Conservation (phyloP, 2,113 vertebrate species). For the Nesogale talazaci region DNA sequence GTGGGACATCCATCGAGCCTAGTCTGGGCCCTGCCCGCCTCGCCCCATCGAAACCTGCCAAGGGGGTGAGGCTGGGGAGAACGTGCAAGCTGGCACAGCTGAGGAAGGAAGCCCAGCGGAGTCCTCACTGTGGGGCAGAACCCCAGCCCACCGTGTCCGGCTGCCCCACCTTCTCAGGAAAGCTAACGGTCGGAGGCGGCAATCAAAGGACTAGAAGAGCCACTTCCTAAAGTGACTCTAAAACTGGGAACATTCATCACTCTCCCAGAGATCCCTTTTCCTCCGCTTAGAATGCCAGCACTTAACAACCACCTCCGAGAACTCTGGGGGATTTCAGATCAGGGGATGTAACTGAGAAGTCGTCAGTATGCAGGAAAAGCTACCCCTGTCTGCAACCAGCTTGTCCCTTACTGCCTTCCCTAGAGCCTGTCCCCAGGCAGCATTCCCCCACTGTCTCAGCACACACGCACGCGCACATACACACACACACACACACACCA, state of each 20-base stretch:
- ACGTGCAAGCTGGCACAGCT: neutral
- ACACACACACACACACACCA: neutral
- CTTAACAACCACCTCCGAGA: neutral
- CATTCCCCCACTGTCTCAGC: neutral
- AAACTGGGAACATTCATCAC: neutral
- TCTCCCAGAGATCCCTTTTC: neutral
- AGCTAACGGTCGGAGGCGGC: neutral
- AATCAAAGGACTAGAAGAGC: neutral
- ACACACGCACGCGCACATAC: too few species aligned
- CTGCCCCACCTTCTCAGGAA: neutral
- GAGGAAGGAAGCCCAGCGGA: neutral
- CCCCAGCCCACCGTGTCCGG: neutral
- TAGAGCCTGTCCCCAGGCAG: neutral
- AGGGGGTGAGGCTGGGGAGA: neutral
- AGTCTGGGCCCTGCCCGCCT: accelerated
- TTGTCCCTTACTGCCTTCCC: neutral
- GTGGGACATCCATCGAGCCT: neutral
- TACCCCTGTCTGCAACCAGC: neutral
- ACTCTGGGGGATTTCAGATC: neutral
- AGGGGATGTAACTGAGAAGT: neutral
- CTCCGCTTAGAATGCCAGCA: neutral
- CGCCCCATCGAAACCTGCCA: neutral
- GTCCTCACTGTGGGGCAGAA: too few species aligned
- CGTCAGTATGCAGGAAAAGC: neutral
- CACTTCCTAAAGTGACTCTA: neutral